Conservation (phyloP, 37 sponge, comb jelly and placozoan genomes). For the Hexactinellida sp. region DNA sequence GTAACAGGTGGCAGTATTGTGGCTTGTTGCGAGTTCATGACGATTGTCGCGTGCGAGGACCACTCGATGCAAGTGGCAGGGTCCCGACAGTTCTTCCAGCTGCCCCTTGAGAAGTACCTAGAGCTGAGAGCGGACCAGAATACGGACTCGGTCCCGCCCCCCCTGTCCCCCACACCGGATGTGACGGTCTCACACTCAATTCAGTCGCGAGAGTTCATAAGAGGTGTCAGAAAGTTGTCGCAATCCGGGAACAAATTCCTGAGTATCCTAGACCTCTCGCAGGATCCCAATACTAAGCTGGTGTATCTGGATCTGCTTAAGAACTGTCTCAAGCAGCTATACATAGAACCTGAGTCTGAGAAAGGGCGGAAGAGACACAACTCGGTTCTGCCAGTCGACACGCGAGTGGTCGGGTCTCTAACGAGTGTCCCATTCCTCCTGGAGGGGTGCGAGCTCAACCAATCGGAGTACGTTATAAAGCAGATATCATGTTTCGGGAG, state of each 20-base stretch:
- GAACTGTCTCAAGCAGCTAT: background rate
- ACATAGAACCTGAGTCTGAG: background rate
- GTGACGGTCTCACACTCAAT: background rate
- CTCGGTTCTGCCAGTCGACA: background rate
- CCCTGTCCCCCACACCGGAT: background rate
- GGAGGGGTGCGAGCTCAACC: background rate
- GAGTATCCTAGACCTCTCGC: background rate
- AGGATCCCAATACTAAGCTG: background rate
- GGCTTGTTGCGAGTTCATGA: constrained; percentile 57
- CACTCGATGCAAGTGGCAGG: background rate
- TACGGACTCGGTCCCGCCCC: background rate
- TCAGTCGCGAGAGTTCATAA: background rate
- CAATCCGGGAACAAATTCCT: background rate
- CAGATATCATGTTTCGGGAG: constrained; percentile 13
- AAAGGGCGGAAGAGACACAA: background rate
- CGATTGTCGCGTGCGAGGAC: constrained; percentile 57
- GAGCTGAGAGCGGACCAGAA: background rate
- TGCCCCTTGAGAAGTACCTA: background rate
- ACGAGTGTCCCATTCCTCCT: background rate
- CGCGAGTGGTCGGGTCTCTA: background rate
- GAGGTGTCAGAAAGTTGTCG: background rate
- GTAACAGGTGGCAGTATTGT: constrained; percentile 28
- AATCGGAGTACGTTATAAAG: background rate
- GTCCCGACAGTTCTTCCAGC: background rate
- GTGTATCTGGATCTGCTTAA: background rate